Evolutionary conservation across 2,888 invertebrate genomes (phyloP), one percentile per base, ranked within the genome.

Genomic region (Ormyrus labotus): DNA sequence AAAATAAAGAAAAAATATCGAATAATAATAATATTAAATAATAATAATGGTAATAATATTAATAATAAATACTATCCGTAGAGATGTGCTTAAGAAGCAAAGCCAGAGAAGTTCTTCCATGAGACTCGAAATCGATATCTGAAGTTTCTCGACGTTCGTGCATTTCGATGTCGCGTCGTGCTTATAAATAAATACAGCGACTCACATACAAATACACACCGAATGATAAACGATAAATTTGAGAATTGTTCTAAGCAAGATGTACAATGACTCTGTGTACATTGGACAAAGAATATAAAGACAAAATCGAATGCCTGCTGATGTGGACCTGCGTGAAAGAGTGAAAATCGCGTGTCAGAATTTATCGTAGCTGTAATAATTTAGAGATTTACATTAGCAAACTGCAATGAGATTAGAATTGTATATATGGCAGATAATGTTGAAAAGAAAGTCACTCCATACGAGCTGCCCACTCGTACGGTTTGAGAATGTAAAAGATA

Each of bases 401-500:
- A 85, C 83, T 84, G 83, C 85, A 85, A 82, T 82, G 84, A 84
- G 82, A 83, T 84, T 86, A 86, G 83, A 83, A 71, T 82, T 88
- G 88, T 88, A 88, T 78, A 88, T 87, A 87, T 13, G 63, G 50
- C n/a, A 58, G 34, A 84, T 84, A 81, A 84, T 84, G 85, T 84
- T 83, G 85, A 84, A 34, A 87, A 86, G 87, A 88, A 89, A 88
- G 89, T 88, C 87, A 87, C 87, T 87, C 85, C 86, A 83, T 85
- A 85, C 78, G 83, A 84, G 81, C 63, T 83, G 81, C 81, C 83
- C 8, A 83, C 78, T 76, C 81, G 82, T 85, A 19, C 48, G 84
- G 83, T 85, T 72, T 83, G 82, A 77, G 65, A 82, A 84, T 83
- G 75, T 82, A 83, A 72, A 57, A 57, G 50, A 57, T 65, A 19